A percentile compares a stretch with the other conserved stretches of the same genome.
Conservation (phyloP, 2,113 vertebrate species). For the Anguilla japonica region DNA sequence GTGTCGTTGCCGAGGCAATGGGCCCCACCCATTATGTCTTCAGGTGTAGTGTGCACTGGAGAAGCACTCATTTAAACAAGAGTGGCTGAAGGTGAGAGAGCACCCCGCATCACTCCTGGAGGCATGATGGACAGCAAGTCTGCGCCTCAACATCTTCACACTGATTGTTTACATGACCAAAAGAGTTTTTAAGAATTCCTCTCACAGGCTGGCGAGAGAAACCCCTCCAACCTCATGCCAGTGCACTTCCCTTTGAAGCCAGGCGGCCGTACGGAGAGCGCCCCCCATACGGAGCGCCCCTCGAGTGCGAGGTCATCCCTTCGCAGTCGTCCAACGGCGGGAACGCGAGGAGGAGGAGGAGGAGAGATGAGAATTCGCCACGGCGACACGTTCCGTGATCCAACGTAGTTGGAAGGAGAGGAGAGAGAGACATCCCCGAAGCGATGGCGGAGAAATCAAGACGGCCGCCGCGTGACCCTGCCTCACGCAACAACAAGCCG, state of each 20-base stretch:
- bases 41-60: conserved; percentile 42
- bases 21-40: neutral
- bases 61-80: conserved; percentile 42
- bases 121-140: neutral
- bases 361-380: neutral
- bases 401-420: neutral
- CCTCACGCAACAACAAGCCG: neutral
- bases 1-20: neutral
- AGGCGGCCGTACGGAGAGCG: neutral
- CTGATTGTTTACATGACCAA: conserved; percentile 20
- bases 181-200: conserved; percentile 9
- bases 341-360: neutral
- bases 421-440: neutral
- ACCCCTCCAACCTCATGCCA: conserved; percentile 26
- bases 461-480: neutral
- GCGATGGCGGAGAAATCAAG: neutral
- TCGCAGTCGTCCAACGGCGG: neutral
- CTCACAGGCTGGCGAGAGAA: neutral
- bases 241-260: neutral
- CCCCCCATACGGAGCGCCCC: neutral
- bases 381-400: neutral
- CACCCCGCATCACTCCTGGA: conserved; percentile 41
- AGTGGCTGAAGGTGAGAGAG: conserved; percentile 39
- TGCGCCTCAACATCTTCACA: conserved; percentile 17
- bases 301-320: neutral